Base-by-base conservation (phyloP, 2,797 vertebrate genomes). In the Nyctalus aviator region DNA sequence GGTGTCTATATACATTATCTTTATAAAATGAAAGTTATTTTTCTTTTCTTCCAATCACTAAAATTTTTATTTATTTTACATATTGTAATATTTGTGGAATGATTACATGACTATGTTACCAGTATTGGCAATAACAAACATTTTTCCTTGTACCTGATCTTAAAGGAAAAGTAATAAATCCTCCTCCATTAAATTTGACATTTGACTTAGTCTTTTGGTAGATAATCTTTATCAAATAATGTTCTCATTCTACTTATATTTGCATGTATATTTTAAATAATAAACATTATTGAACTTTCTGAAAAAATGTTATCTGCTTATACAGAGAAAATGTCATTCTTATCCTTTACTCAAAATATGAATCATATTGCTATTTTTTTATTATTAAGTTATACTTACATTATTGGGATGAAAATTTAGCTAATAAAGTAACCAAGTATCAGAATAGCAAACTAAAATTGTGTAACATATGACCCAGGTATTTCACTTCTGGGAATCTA, bases 221-320 rank as follows among this genome's bases (percentile, higher is more conserved):
- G 37, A 75, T 82, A 73, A 88, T 55, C 37, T 88, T 83, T 82
- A 88, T 20, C 57, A 55, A 82, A 88, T 72, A 82, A 46, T 30
- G 5, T 41, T 64, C 41, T 20, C 9, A 35, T 59, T 59, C 14
- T 35, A 76, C 30, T 93, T 85, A 76, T 57, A 83, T 83, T 88
- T 88, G 10, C 37, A 76, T 48, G 10, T 25, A 83, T 32, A 77
- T 84, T 88, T 84, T 88, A 44, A 88, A 87, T 17, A 93, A 64
- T 59, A 81, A 73, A 77, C 4, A 30, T 69, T 81, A 25, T 23
- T 93, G 14, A 66, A n/a, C 18, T 57, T 76, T 81, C 57, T 83
- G n/a, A 59, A 92, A 76, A 73, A 30, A 30, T 55, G 75, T 35
- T 88, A 59, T 76, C 27, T 69, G 30, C n/a, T 92, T 78, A 88